These are phyloP conservation scores for Perccottus glenii DNA, from an alignment of 2,113 vertebrate species.

Conservation along the genomic window DNA sequence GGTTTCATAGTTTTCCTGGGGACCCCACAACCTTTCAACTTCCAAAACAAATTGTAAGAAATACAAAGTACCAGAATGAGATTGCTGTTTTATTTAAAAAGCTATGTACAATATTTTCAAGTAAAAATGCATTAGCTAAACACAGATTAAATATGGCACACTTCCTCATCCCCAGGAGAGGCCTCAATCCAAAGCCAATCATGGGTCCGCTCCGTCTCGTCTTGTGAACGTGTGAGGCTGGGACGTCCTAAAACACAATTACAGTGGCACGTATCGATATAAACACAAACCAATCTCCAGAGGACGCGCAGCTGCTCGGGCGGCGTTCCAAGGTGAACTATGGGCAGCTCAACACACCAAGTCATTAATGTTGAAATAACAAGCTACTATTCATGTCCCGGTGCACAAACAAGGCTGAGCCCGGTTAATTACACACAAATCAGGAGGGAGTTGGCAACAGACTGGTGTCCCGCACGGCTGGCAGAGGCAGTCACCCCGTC, in stretches of 20 bases:
- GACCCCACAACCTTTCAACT: no score
- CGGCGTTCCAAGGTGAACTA: conserved; percentile 62
- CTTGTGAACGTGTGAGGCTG: conserved; percentile 21
- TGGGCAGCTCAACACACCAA: conserved; percentile 37
- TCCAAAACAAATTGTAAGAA: no score
- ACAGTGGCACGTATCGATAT: conserved; percentile 44
- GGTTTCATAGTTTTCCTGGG: no score
- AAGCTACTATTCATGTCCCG: conserved; percentile 63
- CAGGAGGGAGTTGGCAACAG: conserved; percentile 64
- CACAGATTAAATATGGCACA: no score
- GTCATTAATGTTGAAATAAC: conserved; percentile 62
- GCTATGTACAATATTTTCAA: no score
- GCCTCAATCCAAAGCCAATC: conserved; percentile 4
- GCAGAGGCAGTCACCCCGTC: conserved; percentile 62
- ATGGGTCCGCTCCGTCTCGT: conserved; percentile 4
- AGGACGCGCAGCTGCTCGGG: conserved; percentile 64
- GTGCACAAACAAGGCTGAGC: conserved; percentile 62
- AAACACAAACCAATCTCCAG: conserved; percentile 42
- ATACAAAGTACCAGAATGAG: no score
- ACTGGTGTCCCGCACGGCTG: conserved; percentile 53
- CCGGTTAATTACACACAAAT: conserved; percentile 66
- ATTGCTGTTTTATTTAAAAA: no score
- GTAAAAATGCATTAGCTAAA: no score
- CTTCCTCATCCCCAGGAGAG: no score
- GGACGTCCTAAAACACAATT: conserved; percentile 51